Evolutionary conservation across 2,797 vertebrate genomes (phyloP), one percentile per base, ranked within the genome.

Genomic region (Cuniculus paca): DNA sequence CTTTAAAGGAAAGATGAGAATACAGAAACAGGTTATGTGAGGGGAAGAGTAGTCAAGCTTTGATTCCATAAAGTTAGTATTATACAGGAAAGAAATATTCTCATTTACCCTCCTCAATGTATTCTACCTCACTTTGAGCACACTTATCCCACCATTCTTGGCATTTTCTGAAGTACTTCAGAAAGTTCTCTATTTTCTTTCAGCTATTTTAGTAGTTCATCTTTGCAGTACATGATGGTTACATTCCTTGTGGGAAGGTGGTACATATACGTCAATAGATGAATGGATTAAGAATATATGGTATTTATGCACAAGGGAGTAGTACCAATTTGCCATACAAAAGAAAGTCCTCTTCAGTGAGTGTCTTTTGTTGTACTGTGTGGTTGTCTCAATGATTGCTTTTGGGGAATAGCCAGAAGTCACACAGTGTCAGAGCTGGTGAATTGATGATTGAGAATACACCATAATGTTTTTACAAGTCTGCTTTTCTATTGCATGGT

Each of bases 1-100:
- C 50, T 74, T 92, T 87, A 84, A 50, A 79, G 77, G 10, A 88
- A 97, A 94, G n/a, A 8, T 56, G 68, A 48, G 56, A 54, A 93
- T 11, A 20, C 54, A 68, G 79, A 16, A 45, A 81, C 22, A 10
- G 52, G n/a, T 26, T 42, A 91, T 31, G 24, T 17, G 54, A 63
- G n/a, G 28, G 24, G 19, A 26, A 26, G 65, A 11, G 22, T 5
- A 45, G 70, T 28, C 10, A 5, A 24, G 20, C 4, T 19, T 72
- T 72, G 36, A 42, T 39, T 10, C 20, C 36, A 72, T 4, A n/a
- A 24, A 39, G 20, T 36, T 72, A 42, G 36, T 42, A 13, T 39
- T 72, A 24, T 10, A 54, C 4, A 42, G 36, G 68, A 72, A 70
- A 72, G 9, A 42, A 19, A 42, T 10, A 5, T 11, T 72, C 36